Conservation (phyloP, 1,140 invertebrate species). For the Dendroctonus valens region DNA sequence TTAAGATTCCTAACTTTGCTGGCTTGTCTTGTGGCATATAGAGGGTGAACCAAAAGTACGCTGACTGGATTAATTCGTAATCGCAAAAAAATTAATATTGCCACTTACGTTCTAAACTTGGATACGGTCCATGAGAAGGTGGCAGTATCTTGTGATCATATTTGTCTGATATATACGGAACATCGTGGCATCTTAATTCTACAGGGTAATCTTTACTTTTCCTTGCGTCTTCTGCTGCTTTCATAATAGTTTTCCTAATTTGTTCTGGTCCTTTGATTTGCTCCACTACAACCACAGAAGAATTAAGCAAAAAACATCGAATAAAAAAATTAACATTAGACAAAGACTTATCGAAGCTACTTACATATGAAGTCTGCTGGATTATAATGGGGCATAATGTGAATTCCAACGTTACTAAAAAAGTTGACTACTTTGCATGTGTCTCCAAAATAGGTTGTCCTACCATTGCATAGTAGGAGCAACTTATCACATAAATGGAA, state of each 20-base stretch:
- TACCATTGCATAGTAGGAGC: conserved; percentile 72
- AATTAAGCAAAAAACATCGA: background rate
- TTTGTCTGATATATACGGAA: conserved; percentile 46
- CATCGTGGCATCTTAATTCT: conserved; percentile 48
- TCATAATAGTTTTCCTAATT: conserved; percentile 66
- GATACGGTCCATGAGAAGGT: conserved; percentile 42
- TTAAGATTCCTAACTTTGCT: too few species aligned
- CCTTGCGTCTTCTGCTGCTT: conserved; percentile 61
- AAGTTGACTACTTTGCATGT: conserved; percentile 74
- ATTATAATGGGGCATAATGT: conserved; percentile 78
- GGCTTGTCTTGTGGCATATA: too few species aligned
- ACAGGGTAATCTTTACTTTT: conserved; percentile 61
- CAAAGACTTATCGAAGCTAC: conserved; percentile 44
- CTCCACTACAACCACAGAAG: conserved; percentile 61
- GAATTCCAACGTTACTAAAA: conserved; percentile 71
- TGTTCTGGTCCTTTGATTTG: conserved; percentile 72
- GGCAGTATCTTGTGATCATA: conserved; percentile 42
- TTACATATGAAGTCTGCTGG: conserved; percentile 85
- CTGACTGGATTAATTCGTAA: too few species aligned
- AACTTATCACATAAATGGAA: conserved; percentile 85
- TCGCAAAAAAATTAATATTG: conserved; percentile 6
- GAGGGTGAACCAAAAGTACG: too few species aligned
- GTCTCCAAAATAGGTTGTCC: conserved; percentile 79
- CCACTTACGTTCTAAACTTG: conserved; percentile 46
- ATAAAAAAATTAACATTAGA: background rate